Conservation (phyloP, 2,797 vertebrate genomes). For the Threskiornis aethiopicus region DNA sequence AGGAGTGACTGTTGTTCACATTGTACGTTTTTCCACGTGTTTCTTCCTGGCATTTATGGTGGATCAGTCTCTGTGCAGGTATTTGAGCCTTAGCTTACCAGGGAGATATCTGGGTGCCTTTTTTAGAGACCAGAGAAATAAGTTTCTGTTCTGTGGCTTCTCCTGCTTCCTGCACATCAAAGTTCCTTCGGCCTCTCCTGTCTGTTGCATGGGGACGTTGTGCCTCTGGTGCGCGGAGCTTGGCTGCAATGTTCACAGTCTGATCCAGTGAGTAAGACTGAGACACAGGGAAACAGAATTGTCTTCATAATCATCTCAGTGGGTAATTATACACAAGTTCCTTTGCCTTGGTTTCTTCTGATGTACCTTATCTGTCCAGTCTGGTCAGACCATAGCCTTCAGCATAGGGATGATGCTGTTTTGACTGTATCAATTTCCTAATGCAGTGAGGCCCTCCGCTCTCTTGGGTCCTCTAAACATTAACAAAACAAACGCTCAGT, state of each 20-base stretch:
- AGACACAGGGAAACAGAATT: neutral
- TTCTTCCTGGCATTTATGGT: neutral
- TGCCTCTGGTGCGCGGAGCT: neutral
- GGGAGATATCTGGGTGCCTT: neutral
- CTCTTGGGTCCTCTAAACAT: constrained; percentile 11
- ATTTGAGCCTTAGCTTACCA: neutral
- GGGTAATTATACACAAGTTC: neutral
- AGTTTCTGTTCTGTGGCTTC: neutral
- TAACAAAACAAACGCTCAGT: neutral
- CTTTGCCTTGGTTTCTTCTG: neutral
- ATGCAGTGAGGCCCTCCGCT: neutral
- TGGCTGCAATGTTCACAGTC: neutral
- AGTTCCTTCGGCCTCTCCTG: neutral
- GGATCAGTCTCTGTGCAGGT: neutral
- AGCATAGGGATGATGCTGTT: neutral
- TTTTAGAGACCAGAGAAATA: neutral
- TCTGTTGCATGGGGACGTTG: neutral
- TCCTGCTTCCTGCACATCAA: neutral
- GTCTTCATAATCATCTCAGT: neutral
- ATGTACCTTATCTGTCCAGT: neutral
- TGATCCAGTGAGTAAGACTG: neutral
- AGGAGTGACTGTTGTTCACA: neutral
- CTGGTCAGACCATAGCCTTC: neutral
- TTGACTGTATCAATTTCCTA: neutral
- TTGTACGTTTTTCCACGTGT: neutral